Percentiles rank a stretch among this genome's conserved stretches.
Evolutionary conservation across 2,797 vertebrate species (phyloP).

Genomic region (Paramormyrops hopkinsi): DNA sequence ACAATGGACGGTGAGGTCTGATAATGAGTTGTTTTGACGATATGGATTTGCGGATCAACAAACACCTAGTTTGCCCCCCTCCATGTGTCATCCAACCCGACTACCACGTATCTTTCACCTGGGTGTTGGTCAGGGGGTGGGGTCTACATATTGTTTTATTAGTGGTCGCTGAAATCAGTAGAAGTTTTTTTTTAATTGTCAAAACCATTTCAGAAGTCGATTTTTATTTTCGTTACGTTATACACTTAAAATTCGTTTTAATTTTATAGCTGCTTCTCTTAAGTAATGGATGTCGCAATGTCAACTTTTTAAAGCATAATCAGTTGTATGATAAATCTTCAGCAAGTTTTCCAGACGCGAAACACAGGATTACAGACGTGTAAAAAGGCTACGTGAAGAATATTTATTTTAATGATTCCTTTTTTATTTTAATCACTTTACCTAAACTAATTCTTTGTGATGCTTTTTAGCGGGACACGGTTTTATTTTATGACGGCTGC

Average conservation of each 20-base stretch:
- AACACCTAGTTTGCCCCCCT: conserved; percentile 31
- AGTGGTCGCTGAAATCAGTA: not conserved
- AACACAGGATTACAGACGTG: not conserved
- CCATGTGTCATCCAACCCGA: conserved; percentile 48
- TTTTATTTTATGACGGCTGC: not conserved
- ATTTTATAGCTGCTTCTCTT: not conserved
- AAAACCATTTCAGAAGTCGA: not conserved
- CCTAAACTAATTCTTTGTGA: not conserved
- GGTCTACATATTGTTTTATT: not conserved
- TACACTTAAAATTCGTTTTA: not conserved
- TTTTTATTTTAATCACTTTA: not conserved
- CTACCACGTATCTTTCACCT: not conserved
- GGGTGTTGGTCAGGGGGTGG: not conserved
- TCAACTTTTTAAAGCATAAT: not conserved
- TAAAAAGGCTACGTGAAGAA: not conserved
- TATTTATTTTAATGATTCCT: not conserved
- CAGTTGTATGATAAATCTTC: not conserved
- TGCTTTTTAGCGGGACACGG: not conserved
- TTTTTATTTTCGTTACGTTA: not conserved
- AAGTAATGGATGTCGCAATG: not conserved
- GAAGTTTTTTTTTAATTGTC: not conserved
- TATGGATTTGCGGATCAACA: conserved; percentile 35
- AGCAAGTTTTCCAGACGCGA: not conserved
- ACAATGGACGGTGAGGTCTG: not conserved
- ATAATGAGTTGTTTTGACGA: conserved; percentile 41